These are phyloP conservation scores for Trematomus bernacchii DNA, from an alignment of 2,797 vertebrate species.

Conservation along the genomic window DNA sequence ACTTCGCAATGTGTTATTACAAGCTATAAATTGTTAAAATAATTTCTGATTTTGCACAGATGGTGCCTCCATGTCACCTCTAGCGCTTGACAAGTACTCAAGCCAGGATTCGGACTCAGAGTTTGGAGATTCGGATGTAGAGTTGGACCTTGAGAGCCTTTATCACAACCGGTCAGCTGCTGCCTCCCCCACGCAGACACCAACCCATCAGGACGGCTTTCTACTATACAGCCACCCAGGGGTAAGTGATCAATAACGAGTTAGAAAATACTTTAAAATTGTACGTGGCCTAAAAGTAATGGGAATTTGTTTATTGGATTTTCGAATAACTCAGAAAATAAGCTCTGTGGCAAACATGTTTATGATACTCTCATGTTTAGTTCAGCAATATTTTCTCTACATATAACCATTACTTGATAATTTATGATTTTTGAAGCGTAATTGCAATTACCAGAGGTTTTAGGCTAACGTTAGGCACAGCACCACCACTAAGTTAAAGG, in stretches of 20 bases:
- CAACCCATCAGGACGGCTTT: background rate
- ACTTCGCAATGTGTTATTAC: background rate
- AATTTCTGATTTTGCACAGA: slow-evolving; percentile 33
- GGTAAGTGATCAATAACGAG: slow-evolving; percentile 51
- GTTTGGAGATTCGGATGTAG: slow-evolving; percentile 41
- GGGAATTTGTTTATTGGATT: no score
- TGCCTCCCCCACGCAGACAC: slow-evolving; percentile 17
- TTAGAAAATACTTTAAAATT: no score
- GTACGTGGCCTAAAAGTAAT: no score
- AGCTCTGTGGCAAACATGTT: no score
- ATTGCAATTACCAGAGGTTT: no score
- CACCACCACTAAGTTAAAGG: no score
- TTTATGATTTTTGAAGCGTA: no score
- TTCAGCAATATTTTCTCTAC: no score
- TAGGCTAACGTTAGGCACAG: no score
- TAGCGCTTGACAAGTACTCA: slow-evolving; percentile 11
- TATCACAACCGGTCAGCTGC: slow-evolving; percentile 23
- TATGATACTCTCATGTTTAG: no score
- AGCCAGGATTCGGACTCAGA: slow-evolving; percentile 46
- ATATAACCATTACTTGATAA: no score
- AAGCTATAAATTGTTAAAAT: background rate
- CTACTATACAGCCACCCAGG: slow-evolving; percentile 35
- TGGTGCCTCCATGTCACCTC: slow-evolving; percentile 3
- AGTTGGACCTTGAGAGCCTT: slow-evolving; percentile 53
- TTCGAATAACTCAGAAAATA: no score